phyloP scores from a whole-genome alignment of 1,140 invertebrate genomes.

The Laodelphax striatellus region DNA sequence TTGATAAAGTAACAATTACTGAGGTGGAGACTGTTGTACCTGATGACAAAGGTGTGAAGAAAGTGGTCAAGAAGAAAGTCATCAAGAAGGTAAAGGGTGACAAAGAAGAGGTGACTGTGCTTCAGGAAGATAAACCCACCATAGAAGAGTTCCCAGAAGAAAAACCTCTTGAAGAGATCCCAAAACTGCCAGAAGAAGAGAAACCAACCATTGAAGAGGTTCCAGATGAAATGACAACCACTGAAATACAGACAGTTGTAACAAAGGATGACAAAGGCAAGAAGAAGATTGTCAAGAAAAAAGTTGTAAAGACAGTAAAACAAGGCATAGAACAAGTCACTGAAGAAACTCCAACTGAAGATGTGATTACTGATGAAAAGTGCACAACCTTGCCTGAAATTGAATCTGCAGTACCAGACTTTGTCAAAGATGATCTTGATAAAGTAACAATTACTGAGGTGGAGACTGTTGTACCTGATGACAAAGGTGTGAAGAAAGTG shows the following conservation, averaged over 20 bases:
- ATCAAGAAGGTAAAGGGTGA: constrained; percentile 23
- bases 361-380: constrained; percentile 9
- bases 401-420: neutral
- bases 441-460: constrained; percentile 18
- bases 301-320: too few relatives aligned
- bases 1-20: constrained; percentile 8
- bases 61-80: constrained; percentile 25
- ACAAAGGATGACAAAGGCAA: too few relatives aligned
- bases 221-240: too few relatives aligned
- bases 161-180: too few relatives aligned
- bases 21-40: constrained; percentile 22
- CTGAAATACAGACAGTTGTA: too few relatives aligned
- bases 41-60: constrained; percentile 16
- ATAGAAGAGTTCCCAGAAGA: too few relatives aligned
- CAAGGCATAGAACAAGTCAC: constrained; percentile 26
- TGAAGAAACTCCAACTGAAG: constrained; percentile 14
- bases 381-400: constrained; percentile 2
- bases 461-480: constrained; percentile 18
- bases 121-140: too few relatives aligned
- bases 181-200: too few relatives aligned
- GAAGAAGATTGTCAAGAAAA: too few relatives aligned
- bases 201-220: too few relatives aligned
- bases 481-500: constrained; percentile 15
- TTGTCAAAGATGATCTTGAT: constrained; percentile 5
- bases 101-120: constrained; percentile 20